These are phyloP conservation scores for Plodia interpunctella DNA, from an alignment of 1,140 invertebrate species.

Conservation along the genomic window DNA sequence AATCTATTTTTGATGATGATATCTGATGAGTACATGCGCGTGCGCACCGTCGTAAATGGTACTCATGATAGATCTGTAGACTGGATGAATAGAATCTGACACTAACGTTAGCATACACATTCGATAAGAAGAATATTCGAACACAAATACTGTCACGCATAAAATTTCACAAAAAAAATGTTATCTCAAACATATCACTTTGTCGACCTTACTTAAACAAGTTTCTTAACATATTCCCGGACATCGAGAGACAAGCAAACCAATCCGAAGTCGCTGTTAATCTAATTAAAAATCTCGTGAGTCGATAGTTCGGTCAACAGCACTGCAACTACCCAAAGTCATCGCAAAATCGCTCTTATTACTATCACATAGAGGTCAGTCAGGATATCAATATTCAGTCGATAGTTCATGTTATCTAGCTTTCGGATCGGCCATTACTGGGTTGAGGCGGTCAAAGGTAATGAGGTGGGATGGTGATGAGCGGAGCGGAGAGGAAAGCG, in stretches of 20 bases:
- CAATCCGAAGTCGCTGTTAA: slow-evolving; percentile 21
- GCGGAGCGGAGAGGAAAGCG: slow-evolving; percentile 29
- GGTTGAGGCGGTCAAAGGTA: slow-evolving; percentile 45
- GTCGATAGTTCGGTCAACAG: slow-evolving; percentile 22
- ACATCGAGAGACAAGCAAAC: slow-evolving; percentile 2
- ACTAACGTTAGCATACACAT: too few relatives aligned
- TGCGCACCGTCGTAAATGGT: too few relatives aligned
- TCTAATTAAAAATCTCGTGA: slow-evolving; percentile 51
- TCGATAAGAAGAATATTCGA: too few relatives aligned
- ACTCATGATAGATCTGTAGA: too few relatives aligned
- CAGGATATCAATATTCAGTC: slow-evolving; percentile 14
- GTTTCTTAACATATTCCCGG: background rate
- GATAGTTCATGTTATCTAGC: slow-evolving; percentile 44
- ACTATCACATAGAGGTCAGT: too few relatives aligned
- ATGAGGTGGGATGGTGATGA: slow-evolving; percentile 15
- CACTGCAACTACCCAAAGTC: background rate
- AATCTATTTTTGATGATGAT: too few relatives aligned
- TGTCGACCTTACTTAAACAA: background rate
- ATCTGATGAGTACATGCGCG: too few relatives aligned
- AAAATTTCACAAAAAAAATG: too few relatives aligned
- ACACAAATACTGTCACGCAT: too few relatives aligned
- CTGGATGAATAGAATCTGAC: too few relatives aligned
- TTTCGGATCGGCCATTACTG: slow-evolving; percentile 45
- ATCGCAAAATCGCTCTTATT: background rate
- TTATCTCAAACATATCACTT: background rate